Percentiles rank a stretch among this genome's conserved stretches.
Evolutionary conservation across 2,888 invertebrate species (phyloP).

Genomic region (Isoperla grammatica): DNA sequence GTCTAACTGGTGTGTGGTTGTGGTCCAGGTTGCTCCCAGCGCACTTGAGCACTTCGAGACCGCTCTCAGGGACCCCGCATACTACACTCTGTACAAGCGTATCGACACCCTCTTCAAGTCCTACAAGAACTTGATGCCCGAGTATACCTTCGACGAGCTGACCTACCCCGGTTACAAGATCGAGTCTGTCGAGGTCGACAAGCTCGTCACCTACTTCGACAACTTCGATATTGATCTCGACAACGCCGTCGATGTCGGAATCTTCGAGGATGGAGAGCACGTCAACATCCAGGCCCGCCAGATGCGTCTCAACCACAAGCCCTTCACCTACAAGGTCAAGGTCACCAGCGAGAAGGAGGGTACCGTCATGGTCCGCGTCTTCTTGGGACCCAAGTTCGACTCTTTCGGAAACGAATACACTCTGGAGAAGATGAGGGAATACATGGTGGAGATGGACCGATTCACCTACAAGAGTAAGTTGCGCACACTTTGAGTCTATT

Average conservation of each 20-base stretch:
- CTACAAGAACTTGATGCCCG: slow-evolving; percentile 55
- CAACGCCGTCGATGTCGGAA: slow-evolving; percentile 51
- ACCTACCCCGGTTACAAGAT: slow-evolving; percentile 56
- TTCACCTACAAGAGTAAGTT: slow-evolving; percentile 51
- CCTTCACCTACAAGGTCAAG: slow-evolving; percentile 56
- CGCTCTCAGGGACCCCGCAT: slow-evolving; percentile 65
- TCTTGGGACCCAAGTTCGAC: slow-evolving; percentile 65
- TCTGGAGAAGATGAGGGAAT: slow-evolving; percentile 52
- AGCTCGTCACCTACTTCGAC: slow-evolving; percentile 64
- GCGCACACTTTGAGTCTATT: too few species aligned
- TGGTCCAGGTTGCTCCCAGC: slow-evolving; percentile 46
- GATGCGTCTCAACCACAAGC: slow-evolving; percentile 63
- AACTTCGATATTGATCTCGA: slow-evolving; percentile 59
- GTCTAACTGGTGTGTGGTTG: too few species aligned
- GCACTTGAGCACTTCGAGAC: slow-evolving; percentile 59
- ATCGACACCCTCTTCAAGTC: slow-evolving; percentile 48
- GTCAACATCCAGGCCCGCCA: slow-evolving; percentile 58
- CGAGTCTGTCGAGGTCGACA: slow-evolving; percentile 57
- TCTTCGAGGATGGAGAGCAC: slow-evolving; percentile 42
- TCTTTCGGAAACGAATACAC: slow-evolving; percentile 48
- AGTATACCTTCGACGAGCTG: slow-evolving; percentile 58
- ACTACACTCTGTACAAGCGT: slow-evolving; percentile 59
- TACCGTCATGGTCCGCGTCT: slow-evolving; percentile 57
- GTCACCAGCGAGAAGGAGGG: slow-evolving; percentile 54
- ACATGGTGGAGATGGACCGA: slow-evolving; percentile 57